Percentiles rank a stretch among this genome's conserved stretches.
Conservation (phyloP, 2,797 vertebrate genomes). For the Myotis myotis region DNA sequence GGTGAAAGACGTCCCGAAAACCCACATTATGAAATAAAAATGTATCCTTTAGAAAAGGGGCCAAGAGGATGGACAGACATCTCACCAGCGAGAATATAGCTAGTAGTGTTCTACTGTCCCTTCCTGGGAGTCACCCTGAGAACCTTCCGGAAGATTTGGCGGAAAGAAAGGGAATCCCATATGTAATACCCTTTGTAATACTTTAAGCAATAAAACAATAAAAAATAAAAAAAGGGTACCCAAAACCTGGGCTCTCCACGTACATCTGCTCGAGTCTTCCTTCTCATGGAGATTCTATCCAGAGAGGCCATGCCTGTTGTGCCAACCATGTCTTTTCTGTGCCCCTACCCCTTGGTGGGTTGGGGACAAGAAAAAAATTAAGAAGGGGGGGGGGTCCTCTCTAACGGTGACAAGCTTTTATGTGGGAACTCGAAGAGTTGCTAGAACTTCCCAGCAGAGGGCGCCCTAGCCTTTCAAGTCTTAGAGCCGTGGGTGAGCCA, state of each 20-base stretch:
- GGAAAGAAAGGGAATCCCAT: not conserved
- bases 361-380: not conserved
- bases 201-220: no score
- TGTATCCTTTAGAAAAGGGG: no score
- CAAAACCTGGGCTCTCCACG: not conserved
- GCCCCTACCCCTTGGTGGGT: no score
- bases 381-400: no score
- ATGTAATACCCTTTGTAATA: no score
- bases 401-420: no score
- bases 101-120: not conserved
- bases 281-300: not conserved
- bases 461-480: not conserved
- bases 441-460: slow-evolving; percentile 1
- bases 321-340: not conserved
- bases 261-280: not conserved
- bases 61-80: no score
- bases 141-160: not conserved
- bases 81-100: no score
- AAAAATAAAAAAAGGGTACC: not conserved
- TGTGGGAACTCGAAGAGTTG: not conserved
- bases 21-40: no score
- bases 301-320: not conserved
- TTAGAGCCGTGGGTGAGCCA: no score
- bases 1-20: no score
- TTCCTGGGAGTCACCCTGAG: not conserved